Conservation (phyloP, 2,888 invertebrate genomes). For the Monopis laevigella region DNA sequence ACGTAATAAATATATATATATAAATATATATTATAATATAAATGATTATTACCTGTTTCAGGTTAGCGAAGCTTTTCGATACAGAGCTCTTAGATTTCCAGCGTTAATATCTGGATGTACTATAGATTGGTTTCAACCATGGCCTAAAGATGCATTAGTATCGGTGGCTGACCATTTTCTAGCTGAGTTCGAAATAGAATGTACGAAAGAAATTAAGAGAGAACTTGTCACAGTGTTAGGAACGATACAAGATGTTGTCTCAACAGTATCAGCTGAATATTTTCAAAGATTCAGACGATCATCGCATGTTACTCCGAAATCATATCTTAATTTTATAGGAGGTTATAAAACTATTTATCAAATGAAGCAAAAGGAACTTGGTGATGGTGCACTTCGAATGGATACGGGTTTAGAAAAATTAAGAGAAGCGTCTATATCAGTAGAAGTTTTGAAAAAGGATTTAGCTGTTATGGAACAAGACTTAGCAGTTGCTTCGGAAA, state of each 20-base stretch:
- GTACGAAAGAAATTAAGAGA: constrained; percentile 82
- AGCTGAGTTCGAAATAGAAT: constrained; percentile 87
- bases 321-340: constrained; percentile 93
- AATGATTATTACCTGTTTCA: constrained; percentile 45
- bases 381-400: constrained; percentile 91
- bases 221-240: constrained; percentile 91
- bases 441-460: constrained; percentile 90
- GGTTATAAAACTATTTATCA: constrained; percentile 96
- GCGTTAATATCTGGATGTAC: constrained; percentile 97
- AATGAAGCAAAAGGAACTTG: constrained; percentile 87
- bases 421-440: constrained; percentile 94
- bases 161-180: constrained; percentile 94
- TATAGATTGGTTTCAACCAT: constrained; percentile 98
- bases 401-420: constrained; percentile 95
- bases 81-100: constrained; percentile 90
- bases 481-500: constrained; percentile 89
- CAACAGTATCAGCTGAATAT: constrained; percentile 84
- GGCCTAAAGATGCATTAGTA: constrained; percentile 95
- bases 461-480: constrained; percentile 95
- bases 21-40: no score
- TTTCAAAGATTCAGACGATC: constrained; percentile 92
- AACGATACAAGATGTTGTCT: constrained; percentile 92
- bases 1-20: no score
- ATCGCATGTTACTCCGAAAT: constrained; percentile 97
- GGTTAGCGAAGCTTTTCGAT: constrained; percentile 96